These are phyloP conservation scores for Tichodroma muraria DNA, from an alignment of 2,113 vertebrate species.

Conservation along the genomic window DNA sequence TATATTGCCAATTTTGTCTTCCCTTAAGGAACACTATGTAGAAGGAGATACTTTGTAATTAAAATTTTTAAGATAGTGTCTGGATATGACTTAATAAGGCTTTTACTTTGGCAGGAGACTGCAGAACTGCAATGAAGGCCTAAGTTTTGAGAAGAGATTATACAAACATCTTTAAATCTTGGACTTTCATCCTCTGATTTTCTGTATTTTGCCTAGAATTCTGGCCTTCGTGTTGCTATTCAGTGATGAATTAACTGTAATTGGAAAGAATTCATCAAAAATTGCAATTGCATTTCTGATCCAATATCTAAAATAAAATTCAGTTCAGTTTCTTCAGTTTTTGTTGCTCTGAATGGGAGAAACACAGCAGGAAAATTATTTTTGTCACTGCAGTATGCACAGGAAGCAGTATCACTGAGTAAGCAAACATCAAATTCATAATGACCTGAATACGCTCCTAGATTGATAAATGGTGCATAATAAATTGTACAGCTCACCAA, in stretches of 20 bases:
- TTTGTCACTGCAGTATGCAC: neutral
- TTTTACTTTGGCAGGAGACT: neutral
- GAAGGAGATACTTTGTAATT: neutral
- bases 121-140: neutral
- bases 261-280: neutral
- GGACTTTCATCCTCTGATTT: neutral
- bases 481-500: neutral
- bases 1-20: neutral
- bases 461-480: neutral
- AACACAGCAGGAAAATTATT: neutral
- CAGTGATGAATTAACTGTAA: neutral
- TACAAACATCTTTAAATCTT: neutral
- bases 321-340: neutral
- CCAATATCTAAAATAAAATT: neutral
- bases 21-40: neutral
- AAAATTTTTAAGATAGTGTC: neutral
- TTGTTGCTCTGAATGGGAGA: neutral
- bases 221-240: neutral
- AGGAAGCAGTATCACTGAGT: neutral
- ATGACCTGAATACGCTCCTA: neutral
- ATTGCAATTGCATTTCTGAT: neutral
- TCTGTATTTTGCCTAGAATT: neutral
- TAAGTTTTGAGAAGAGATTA: neutral
- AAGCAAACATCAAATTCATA: neutral
- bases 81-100: neutral